Percentiles rank a stretch among this genome's conserved stretches.
These are phyloP conservation scores for Sinocyclocheilus rhinocerous DNA, from an alignment of 2,113 vertebrate species.

Conservation along the genomic window DNA sequence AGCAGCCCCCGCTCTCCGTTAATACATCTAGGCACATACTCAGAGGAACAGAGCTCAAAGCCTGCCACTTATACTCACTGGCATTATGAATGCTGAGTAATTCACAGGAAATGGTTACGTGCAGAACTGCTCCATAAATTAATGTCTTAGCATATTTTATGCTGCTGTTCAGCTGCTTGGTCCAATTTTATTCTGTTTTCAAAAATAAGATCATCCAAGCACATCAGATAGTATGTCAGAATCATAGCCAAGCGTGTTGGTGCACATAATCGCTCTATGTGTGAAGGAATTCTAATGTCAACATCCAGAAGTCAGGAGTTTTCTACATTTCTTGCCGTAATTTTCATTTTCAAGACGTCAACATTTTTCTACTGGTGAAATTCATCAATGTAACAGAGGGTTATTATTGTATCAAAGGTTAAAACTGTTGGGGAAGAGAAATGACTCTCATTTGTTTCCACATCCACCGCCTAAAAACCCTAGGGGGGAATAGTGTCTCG, in stretches of 20 bases:
- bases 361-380: conserved; percentile 39
- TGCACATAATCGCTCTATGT: neutral
- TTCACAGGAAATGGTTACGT: neutral
- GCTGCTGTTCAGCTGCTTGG: neutral
- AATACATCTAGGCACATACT: conserved; percentile 19
- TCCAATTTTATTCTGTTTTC: neutral
- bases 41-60: conserved; percentile 13
- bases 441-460: conserved; percentile 56
- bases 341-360: conserved; percentile 11
- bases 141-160: neutral
- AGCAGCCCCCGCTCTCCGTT: neutral
- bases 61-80: conserved; percentile 38
- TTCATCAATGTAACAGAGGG: conserved; percentile 45
- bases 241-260: conserved; percentile 2
- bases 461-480: conserved; percentile 44
- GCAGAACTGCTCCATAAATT: neutral
- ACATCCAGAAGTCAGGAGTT: conserved; percentile 30
- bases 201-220: neutral
- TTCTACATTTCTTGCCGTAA: conserved; percentile 2
- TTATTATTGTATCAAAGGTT: conserved; percentile 58
- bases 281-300: conserved; percentile 3
- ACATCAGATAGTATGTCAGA: neutral
- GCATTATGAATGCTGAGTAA: neutral
- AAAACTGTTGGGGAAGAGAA: conserved; percentile 41
- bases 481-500: conserved; percentile 19